phyloP scores from a whole-genome alignment of 53 echinoderm and acorn worm genomes.

The Antedon mediterranea region DNA sequence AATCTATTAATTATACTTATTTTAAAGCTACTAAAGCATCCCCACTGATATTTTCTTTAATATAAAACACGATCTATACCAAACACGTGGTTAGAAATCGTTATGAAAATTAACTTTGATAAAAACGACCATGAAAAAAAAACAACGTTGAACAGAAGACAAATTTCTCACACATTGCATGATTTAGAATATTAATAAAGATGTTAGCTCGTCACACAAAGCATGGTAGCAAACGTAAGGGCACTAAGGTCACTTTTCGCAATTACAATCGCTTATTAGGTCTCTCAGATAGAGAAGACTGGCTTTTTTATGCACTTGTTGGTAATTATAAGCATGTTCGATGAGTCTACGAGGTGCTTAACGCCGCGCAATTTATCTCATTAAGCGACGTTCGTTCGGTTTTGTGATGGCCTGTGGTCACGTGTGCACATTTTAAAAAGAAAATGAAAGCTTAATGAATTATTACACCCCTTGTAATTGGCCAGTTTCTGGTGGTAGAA shows the following conservation, averaged over 20 bases:
- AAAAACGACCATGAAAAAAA: background rate
- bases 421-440: background rate
- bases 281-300: background rate
- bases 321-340: background rate
- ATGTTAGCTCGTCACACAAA: background rate
- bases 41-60: background rate
- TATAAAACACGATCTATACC: background rate
- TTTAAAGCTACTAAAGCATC: no score
- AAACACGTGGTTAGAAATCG: background rate
- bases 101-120: background rate
- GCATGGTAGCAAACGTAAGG: background rate
- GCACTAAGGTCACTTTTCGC: background rate
- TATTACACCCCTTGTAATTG: background rate
- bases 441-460: background rate
- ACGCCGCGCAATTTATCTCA: background rate
- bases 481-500: background rate
- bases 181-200: background rate
- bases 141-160: background rate
- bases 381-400: background rate
- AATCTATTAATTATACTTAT: no score
- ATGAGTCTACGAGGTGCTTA: background rate
- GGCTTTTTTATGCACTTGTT: background rate
- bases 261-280: background rate
- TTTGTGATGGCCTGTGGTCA: background rate
- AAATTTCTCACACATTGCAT: background rate